Evolutionary conservation across 2,797 vertebrate genomes (phyloP).

Genomic region (Pipistrellus nathusii): DNA sequence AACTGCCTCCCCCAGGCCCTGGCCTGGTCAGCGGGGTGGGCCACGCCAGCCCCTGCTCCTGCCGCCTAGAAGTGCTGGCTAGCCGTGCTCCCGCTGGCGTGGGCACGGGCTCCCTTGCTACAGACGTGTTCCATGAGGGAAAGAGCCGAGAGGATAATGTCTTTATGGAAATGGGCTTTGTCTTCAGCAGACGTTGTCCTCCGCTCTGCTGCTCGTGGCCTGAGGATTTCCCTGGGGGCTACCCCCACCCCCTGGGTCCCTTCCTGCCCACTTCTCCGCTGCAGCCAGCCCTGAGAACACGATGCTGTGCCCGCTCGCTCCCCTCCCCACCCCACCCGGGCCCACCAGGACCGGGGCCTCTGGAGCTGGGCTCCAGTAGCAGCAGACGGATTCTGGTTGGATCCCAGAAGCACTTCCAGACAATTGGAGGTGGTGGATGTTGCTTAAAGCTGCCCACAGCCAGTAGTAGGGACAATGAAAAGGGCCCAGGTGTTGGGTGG

Average conservation of each 20-base stretch:
- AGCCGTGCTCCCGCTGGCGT: slow-evolving; percentile 72
- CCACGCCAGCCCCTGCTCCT: too few species aligned
- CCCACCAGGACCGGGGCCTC: background rate
- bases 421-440: background rate
- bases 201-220: slow-evolving; percentile 52
- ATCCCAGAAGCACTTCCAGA: slow-evolving; percentile 25
- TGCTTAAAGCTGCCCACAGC: background rate
- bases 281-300: background rate
- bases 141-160: slow-evolving; percentile 82
- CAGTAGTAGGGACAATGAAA: background rate
- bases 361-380: background rate
- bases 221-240: background rate
- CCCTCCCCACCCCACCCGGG: background rate
- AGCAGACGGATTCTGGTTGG: background rate
- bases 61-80: slow-evolving; percentile 79
- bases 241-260: background rate
- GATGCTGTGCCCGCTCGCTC: background rate
- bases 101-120: slow-evolving; percentile 71
- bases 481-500: background rate
- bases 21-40: background rate
- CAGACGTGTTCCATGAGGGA: slow-evolving; percentile 82
- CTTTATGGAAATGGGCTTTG: slow-evolving; percentile 85
- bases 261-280: slow-evolving; percentile 59
- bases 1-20: background rate
- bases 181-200: slow-evolving; percentile 77